These are phyloP conservation scores for Neopelma chrysocephalum DNA, from an alignment of 2,797 vertebrate species.

Conservation along the genomic window DNA sequence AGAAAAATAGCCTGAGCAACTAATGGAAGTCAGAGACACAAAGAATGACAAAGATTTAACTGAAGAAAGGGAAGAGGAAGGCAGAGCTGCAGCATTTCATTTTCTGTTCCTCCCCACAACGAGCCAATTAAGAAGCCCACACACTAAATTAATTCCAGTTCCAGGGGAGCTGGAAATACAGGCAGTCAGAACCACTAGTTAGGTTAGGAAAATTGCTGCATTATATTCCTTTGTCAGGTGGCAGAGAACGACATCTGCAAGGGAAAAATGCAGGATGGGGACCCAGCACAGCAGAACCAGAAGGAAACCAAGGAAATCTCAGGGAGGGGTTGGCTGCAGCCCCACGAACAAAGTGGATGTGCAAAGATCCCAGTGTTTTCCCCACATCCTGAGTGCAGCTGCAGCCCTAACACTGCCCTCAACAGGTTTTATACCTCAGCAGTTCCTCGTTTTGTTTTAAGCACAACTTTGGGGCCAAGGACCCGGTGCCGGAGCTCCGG, in stretches of 20 bases:
- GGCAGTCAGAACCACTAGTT: neutral
- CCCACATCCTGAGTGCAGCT: neutral
- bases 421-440: neutral
- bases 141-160: slow-evolving; percentile 21
- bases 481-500: neutral
- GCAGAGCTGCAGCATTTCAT: neutral
- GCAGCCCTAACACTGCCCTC: neutral
- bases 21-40: neutral
- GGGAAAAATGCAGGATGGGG: neutral
- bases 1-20: neutral
- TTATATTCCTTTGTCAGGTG: neutral
- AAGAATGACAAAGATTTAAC: neutral
- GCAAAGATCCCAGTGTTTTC: fast-evolving
- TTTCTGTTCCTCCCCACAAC: slow-evolving; percentile 5
- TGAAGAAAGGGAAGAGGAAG: slow-evolving; percentile 4
- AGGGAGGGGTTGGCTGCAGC: neutral
- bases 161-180: slow-evolving; percentile 1
- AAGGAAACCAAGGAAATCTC: fast-evolving
- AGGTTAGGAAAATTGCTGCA: slow-evolving; percentile 17
- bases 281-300: neutral
- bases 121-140: slow-evolving; percentile 53
- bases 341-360: fast-evolving
- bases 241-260: neutral
- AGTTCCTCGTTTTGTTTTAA: neutral
- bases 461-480: neutral